Base-by-base conservation (phyloP, 2,888 invertebrate genomes). In the Callosobruchus maculatus region DNA sequence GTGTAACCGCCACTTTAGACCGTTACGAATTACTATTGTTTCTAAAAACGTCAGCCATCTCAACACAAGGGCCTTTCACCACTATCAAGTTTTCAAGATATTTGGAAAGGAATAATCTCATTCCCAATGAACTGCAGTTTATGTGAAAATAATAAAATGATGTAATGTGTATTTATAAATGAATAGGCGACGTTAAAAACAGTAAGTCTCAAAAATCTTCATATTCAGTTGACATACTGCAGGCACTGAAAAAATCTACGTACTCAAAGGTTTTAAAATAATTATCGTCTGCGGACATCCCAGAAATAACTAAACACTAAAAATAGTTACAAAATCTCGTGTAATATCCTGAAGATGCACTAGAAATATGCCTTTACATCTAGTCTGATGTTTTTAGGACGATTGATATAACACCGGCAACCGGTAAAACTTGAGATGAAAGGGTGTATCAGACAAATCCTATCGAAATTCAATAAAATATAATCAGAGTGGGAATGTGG, bases 1-100 rank as follows among this genome's bases (percentile, higher is more conserved):
- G 49, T 70, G 68, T 74, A 76, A 76, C 79, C 78, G 78, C 76
- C 77, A 71, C 75, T 77, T 74, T 76, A 73, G 76, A 78, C 80
- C 78, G 80, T 78, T 78, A 78, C 68, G 21, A 49, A 49, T 13
- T 49, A 49, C 49, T 49, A 49, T 49, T 49, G 49, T 49, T 49
- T 7, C 49, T 49, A 13, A 49, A 49, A 49, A 49, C 49, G 13
- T 49, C 49, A 49, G n/a, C 49, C 7, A 7, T 2, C 7, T 26
- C 26, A 26, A 7, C 26, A 49, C 13, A 0, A 18, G 49, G 3
- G 13, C 9, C 49, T 7, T 49, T 49, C 49, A 49, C 49, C 13
- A 13, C 1, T 49, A 13, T 49, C 49, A 1, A 49, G 4, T 49
- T 49, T 49, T 49, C 13, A 7, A 49, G 1, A 49, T 13, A 49